Evolutionary conservation across 2,797 vertebrate genomes (phyloP).

Genomic region (Dromococcyx pavoninus): DNA sequence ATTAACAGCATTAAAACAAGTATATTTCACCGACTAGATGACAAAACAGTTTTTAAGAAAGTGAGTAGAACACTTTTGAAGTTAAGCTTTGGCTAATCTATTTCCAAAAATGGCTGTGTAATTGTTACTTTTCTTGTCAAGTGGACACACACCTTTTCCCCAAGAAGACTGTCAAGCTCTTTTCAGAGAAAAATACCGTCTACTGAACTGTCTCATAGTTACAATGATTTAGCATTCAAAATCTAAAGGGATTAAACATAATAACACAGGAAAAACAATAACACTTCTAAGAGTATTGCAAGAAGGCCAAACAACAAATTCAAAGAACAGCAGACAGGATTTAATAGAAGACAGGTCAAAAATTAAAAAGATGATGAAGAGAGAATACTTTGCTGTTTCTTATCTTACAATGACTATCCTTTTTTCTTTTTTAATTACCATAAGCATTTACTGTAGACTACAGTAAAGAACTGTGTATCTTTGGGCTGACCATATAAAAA

Average conservation of each 20-base stretch:
- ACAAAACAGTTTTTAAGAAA: neutral
- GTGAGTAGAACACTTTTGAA: neutral
- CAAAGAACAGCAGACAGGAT: neutral
- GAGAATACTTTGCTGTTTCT: neutral
- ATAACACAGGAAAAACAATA: neutral
- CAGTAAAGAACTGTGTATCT: neutral
- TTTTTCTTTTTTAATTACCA: neutral
- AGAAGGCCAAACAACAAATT: neutral
- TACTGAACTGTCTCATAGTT: neutral
- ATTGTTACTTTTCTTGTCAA: neutral
- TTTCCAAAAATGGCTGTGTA: neutral
- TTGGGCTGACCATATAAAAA: neutral
- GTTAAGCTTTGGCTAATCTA: neutral
- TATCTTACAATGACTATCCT: neutral
- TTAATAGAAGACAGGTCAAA: neutral
- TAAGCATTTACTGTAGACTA: neutral
- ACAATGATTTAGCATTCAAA: neutral
- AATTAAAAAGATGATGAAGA: neutral
- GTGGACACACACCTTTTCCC: neutral
- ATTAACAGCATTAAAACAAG: neutral
- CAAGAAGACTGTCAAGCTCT: neutral
- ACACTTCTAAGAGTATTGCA: neutral
- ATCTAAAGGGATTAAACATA: neutral
- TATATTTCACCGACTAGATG: neutral
- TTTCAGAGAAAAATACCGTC: neutral